A percentile compares a stretch with the other conserved stretches of the same genome.
Conservation (phyloP, 2,113 vertebrate species). For the Struthidea cinerea region DNA sequence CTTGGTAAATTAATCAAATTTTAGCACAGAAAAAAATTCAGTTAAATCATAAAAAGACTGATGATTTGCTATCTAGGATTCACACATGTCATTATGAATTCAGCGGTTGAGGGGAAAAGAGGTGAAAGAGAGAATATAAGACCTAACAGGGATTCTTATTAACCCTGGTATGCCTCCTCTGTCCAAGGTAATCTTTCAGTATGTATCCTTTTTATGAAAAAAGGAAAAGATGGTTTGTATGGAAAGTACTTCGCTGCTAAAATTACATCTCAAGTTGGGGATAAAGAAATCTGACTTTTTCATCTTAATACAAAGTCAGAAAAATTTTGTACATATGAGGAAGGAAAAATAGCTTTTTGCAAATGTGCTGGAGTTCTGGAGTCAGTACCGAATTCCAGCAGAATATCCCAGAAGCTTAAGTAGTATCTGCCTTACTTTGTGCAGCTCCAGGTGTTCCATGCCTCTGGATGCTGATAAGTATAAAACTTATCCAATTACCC, state of each 20-base stretch:
- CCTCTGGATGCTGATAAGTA: neutral
- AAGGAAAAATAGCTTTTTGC: neutral
- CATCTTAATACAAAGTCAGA: neutral
- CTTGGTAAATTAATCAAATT: neutral
- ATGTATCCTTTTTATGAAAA: neutral
- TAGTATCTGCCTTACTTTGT: neutral
- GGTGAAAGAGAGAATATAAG: neutral
- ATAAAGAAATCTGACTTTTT: neutral
- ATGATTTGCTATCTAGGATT: neutral
- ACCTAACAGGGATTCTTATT: neutral
- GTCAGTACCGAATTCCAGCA: neutral
- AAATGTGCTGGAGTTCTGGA: neutral
- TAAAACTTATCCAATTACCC: neutral
- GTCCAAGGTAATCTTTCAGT: neutral
- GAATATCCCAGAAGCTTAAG: neutral
- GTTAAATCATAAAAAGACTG: neutral
- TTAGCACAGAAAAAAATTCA: neutral
- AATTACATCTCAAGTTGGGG: neutral
- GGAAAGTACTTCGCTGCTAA: neutral
- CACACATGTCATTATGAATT: neutral
- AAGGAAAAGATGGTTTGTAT: neutral
- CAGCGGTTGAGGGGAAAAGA: neutral
- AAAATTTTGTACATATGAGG: neutral
- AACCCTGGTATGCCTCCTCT: neutral
- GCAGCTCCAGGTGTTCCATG: neutral